Evolutionary conservation across 1,140 invertebrate genomes (phyloP), one percentile per base, ranked within the genome.

Genomic region (Drosophila parvula): DNA sequence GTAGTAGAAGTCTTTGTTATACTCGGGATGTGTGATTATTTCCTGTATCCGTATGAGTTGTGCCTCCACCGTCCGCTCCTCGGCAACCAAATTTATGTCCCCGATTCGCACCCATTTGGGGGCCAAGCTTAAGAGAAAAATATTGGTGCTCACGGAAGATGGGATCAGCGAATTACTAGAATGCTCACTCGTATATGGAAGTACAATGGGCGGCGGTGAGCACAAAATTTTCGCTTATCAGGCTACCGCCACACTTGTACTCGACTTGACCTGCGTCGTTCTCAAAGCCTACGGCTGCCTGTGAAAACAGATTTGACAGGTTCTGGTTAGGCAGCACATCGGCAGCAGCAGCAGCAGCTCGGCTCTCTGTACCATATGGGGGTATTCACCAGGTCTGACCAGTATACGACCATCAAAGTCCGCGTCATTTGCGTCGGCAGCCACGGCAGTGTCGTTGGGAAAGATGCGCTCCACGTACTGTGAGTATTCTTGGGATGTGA

Each of bases 241-340:
- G 62, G 60, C 91, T 92, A 12, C 92, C 92, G 14, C 88, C 92
- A 36, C 92, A 93, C 47, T 91, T 88, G 59, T 91, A 93, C 10
- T 86, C 76, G 14, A 90, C 79, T 61, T 45, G 64, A 8, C 51
- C 60, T 3, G 45, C 12, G 14, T 67, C 76, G 1, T 50, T 60
- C 16, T 84, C 57, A 41, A 90, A 88, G 38, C 89, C 74, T 10
- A 91, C 50, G 10, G 81, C 75, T 55, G 88, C 86, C 90, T 91
- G 61, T 14, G 38, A 77, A 64, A 67, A 48, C 30, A 56, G 48
- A 69, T 59, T 40, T 30, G 38, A 28, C 16, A 61, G 60, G 38
- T 59, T 71, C n/a, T 34, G 34, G 43, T 62, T 56, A 40, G 36
- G 22, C 4, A 18, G 22, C 27, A 28, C 47, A 44, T 16, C 30